Evolutionary conservation across 2,797 vertebrate species (phyloP).

Genomic region (Carapus acus): DNA sequence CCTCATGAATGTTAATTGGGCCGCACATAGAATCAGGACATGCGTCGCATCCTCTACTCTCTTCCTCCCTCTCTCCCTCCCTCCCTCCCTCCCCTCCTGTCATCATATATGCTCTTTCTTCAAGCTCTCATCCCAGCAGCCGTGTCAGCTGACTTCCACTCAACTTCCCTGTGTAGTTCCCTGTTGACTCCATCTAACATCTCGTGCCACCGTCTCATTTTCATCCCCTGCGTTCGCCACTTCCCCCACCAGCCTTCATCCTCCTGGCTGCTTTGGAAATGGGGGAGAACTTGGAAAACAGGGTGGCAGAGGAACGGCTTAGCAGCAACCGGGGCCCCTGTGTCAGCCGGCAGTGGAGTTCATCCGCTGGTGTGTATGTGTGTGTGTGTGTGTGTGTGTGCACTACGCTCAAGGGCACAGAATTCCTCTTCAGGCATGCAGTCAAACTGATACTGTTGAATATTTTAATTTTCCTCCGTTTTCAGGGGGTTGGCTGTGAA

Average conservation of each 20-base stretch:
- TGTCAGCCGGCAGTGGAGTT: constrained; percentile 35
- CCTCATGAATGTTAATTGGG: constrained; percentile 55
- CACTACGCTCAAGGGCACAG: constrained; percentile 47
- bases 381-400: constrained; percentile 27
- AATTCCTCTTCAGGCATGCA: constrained; percentile 61
- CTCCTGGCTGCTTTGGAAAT: background rate
- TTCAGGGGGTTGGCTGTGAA: constrained; percentile 57
- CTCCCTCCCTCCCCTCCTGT: constrained; percentile 37
- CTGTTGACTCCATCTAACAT: constrained; percentile 35
- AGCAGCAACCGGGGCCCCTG: constrained; percentile 18
- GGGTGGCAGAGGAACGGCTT: constrained; percentile 25
- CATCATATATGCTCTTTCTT: constrained; percentile 60
- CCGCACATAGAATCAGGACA: constrained; percentile 44
- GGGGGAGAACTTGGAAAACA: constrained; percentile 14
- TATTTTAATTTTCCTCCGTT: constrained; percentile 62
- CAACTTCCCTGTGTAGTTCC: constrained; percentile 34
- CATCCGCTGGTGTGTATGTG: constrained; percentile 19
- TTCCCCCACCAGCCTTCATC: constrained; percentile 18
- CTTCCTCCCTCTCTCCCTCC: constrained; percentile 34
- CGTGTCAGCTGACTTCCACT: constrained; percentile 30
- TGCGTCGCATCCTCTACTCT: constrained; percentile 44
- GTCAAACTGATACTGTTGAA: constrained; percentile 52
- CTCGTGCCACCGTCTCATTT: constrained; percentile 27
- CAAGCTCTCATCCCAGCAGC: constrained; percentile 26
- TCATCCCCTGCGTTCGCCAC: constrained; percentile 7